Percentiles rank a stretch among this genome's conserved stretches.
phyloP scores from a whole-genome alignment of 2,888 invertebrate genomes.

The Macaria liturata region DNA sequence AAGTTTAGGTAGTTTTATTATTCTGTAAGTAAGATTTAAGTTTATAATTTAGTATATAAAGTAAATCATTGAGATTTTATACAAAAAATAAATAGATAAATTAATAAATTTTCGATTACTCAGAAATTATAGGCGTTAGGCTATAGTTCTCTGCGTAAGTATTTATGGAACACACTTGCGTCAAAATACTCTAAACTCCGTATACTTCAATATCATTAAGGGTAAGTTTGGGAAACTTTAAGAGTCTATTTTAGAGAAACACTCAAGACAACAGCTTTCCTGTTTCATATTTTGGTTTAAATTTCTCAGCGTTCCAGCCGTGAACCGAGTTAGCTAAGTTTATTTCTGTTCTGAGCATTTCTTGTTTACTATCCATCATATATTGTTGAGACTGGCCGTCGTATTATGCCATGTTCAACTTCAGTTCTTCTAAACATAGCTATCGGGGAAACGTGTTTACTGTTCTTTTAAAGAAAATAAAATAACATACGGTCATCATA shows the following conservation, averaged over 20 bases:
- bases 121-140: no score
- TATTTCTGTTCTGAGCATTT: constrained; percentile 68
- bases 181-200: no score
- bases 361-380: constrained; percentile 73
- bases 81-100: no score
- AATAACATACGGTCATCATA: no score
- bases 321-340: constrained; percentile 59
- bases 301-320: constrained; percentile 55
- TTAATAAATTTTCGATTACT: no score
- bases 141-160: no score
- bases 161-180: no score
- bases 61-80: no score
- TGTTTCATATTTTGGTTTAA: constrained; percentile 52
- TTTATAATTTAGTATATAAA: no score
- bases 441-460: constrained; percentile 30
- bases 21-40: no score
- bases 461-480: constrained; percentile 1
- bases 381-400: constrained; percentile 60
- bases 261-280: constrained; percentile 52
- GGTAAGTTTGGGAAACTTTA: constrained; percentile 9
- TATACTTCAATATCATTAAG: no score
- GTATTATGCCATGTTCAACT: constrained; percentile 59
- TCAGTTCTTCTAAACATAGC: constrained; percentile 50
- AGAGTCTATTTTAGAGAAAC: constrained; percentile 58
- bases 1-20: no score